Conservation (phyloP, 2,888 invertebrate genomes). For the Ligdia adustata region DNA sequence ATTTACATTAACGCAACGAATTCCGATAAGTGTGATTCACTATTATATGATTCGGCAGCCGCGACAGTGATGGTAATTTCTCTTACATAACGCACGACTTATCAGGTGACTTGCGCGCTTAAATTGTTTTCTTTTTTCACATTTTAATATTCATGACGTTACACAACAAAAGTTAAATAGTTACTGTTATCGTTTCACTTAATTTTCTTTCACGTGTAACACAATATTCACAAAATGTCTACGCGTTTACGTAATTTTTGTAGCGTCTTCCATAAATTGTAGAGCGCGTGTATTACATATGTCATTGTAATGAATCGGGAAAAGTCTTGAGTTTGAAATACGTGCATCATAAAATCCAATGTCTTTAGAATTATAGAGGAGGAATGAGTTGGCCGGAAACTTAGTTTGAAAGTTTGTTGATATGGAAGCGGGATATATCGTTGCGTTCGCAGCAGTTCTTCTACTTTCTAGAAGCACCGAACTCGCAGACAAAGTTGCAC, state of each 20-base stretch:
- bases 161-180: constrained; percentile 35
- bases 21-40: constrained; percentile 24
- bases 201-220: constrained; percentile 37
- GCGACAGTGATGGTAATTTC: constrained; percentile 24
- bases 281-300: constrained; percentile 10
- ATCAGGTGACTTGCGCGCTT: constrained; percentile 32
- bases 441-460: constrained; percentile 60
- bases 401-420: constrained; percentile 65
- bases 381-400: constrained; percentile 59
- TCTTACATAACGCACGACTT: constrained; percentile 28
- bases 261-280: constrained; percentile 25
- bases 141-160: constrained; percentile 38
- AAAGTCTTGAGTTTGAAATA: constrained; percentile 35
- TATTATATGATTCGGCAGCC: constrained; percentile 25
- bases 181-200: constrained; percentile 39
- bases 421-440: constrained; percentile 62
- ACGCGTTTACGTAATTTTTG: constrained; percentile 33
- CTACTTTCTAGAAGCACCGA: constrained; percentile 51
- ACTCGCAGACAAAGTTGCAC: constrained; percentile 67
- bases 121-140: constrained; percentile 31
- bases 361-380: constrained; percentile 56
- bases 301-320: constrained; percentile 20
- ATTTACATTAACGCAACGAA: constrained; percentile 22
- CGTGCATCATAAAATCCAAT: constrained; percentile 41
- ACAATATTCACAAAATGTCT: constrained; percentile 30